Conservation (phyloP, 2,113 vertebrate genomes). For the Rutilus rutilus region DNA sequence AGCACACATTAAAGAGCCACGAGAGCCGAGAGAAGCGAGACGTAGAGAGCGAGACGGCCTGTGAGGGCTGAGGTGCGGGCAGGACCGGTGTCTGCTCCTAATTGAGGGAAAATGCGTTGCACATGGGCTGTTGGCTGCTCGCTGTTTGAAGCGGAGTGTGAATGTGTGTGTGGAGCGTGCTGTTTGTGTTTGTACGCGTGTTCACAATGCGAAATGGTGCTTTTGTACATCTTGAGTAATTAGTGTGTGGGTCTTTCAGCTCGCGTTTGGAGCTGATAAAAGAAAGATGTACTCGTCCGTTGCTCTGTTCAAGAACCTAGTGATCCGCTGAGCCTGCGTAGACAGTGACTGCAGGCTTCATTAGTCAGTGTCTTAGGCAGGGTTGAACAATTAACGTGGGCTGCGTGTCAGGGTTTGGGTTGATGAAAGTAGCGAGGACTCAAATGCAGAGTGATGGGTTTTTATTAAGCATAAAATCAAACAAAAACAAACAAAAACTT, state of each 20-base stretch:
- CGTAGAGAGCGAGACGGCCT: constrained; percentile 63
- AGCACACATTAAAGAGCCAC: constrained; percentile 70
- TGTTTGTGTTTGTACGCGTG: constrained; percentile 36
- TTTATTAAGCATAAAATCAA: too few relatives aligned
- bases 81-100: constrained; percentile 74
- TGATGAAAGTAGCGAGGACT: too few relatives aligned
- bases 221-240: constrained; percentile 37
- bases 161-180: constrained; percentile 39
- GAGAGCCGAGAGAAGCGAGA: constrained; percentile 65
- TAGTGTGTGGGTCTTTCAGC: constrained; percentile 7
- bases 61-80: constrained; percentile 63
- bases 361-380: not conserved
- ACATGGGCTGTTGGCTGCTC: constrained; percentile 61
- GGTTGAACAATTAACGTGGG: not conserved
- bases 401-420: not conserved
- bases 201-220: constrained; percentile 30
- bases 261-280: constrained; percentile 27
- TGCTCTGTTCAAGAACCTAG: not conserved
- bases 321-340: not conserved
- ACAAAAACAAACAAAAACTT: too few relatives aligned
- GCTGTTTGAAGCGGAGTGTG: constrained; percentile 58
- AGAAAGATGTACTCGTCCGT: not conserved
- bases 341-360: not conserved
- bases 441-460: too few relatives aligned
- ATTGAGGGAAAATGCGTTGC: constrained; percentile 77